Base-by-base conservation (phyloP, 2,797 vertebrate species). In the Pangasius mekongensis region DNA sequence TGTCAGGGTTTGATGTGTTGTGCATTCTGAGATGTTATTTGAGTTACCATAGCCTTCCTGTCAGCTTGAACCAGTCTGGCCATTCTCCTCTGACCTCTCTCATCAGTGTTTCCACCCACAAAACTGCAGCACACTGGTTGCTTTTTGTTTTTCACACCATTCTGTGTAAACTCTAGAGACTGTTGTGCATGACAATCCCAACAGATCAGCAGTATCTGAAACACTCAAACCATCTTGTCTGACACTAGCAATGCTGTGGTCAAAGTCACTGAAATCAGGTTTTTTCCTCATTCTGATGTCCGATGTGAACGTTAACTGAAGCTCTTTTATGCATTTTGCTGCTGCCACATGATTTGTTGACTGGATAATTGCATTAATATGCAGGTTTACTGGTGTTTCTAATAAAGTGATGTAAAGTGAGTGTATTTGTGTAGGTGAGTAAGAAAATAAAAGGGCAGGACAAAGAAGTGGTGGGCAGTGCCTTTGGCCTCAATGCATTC, bases 381-480 rank as follows among this genome's bases (percentile, higher is more conserved):
- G 43, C 43, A 52, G 73, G 24, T 76, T 27, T 8, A 13, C 1
- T 74, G 47, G 5, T n/a, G 2, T n/a, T 49, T 49, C 24, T 76
- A 47, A 47, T 11, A 74, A 52, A 76, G 74, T 78, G 27, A 2
- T 49, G 9, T 33, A 54, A 54, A 10, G 8, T 54, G 16, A 54
- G 49, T 30, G 49, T 20, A 56, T 20, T 56, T 78, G n/a, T 56
- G 49, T 20, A 8, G 49, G n/a, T 78, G 8, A n/a, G n/a, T 78
- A 56, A 78, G 13, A 54, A 78, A 54, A 78, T 54, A 76, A 78
- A 78, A 78, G 76, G 16, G 8, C 16, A 78, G 27, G 74, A 30
- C n/a, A 52, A 54, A 30, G 13, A 77, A 54, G 27, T 54, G 49
- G n/a, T 54, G 9, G 43, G 39, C 39, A 13, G 43, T 49, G 43